A percentile compares a stretch with the other conserved stretches of the same genome.
These are phyloP conservation scores for Myripristis murdjan DNA, from an alignment of 2,797 vertebrate species.

Conservation along the genomic window DNA sequence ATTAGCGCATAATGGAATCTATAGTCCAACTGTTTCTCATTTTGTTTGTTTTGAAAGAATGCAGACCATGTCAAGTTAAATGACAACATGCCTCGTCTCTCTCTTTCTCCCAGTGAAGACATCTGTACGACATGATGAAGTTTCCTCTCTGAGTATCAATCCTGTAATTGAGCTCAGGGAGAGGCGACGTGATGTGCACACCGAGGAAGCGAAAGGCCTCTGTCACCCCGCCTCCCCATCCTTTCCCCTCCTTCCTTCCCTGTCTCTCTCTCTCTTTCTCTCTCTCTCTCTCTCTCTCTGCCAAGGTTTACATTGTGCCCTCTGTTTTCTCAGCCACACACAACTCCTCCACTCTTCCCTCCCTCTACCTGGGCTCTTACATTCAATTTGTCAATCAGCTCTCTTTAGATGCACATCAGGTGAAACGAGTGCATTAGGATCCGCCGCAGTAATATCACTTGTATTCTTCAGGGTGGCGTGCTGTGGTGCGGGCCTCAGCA, in stretches of 20 bases:
- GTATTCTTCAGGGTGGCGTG: slow-evolving; percentile 28
- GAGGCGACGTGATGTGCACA: slow-evolving; percentile 84
- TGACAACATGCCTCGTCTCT: slow-evolving; percentile 75
- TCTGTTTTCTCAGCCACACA: neutral
- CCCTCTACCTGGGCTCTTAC: slow-evolving; percentile 58
- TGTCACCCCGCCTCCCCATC: neutral
- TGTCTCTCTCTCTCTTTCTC: slow-evolving; percentile 38
- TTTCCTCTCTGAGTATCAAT: slow-evolving; percentile 88
- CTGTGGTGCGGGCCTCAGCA: slow-evolving; percentile 25
- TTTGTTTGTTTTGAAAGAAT: slow-evolving; percentile 67
- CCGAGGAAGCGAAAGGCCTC: slow-evolving; percentile 75
- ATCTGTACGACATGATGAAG: slow-evolving; percentile 90
- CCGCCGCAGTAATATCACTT: slow-evolving; percentile 54
- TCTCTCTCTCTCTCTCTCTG: slow-evolving; percentile 11
- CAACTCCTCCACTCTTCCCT: slow-evolving; percentile 1
- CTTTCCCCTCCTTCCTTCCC: slow-evolving; percentile 35
- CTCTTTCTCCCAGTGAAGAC: slow-evolving; percentile 82
- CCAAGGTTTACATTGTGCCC: slow-evolving; percentile 15
- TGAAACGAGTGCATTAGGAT: slow-evolving; percentile 71
- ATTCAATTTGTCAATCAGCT: slow-evolving; percentile 65
- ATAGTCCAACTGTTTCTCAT: slow-evolving; percentile 70
- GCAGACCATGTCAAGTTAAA: slow-evolving; percentile 80
- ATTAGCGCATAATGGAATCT: slow-evolving; percentile 59
- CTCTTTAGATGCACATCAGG: slow-evolving; percentile 70
- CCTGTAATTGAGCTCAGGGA: slow-evolving; percentile 88